phyloP scores from a whole-genome alignment of 1,140 invertebrate genomes.

The Hylaeus anthracinus region DNA sequence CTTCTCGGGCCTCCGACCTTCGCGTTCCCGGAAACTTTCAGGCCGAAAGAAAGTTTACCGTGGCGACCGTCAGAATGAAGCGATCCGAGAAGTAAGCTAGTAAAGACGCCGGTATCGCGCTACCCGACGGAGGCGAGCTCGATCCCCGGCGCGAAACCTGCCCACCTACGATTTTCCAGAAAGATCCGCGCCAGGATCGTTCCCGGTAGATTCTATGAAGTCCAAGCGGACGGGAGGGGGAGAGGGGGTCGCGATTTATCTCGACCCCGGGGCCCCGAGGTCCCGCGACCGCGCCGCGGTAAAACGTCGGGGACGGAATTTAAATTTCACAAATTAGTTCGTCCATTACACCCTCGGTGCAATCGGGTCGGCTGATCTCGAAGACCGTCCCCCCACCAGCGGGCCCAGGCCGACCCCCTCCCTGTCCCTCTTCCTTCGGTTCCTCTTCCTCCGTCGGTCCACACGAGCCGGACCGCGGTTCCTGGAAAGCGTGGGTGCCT shows the following conservation, averaged over 20 bases:
- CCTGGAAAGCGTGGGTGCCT: conserved; percentile 75
- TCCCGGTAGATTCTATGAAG: conserved; percentile 43
- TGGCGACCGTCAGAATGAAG: conserved; percentile 16
- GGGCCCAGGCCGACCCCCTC: neutral
- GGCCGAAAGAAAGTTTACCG: neutral
- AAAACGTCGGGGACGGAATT: conserved; percentile 77
- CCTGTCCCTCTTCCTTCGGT: conserved; percentile 9
- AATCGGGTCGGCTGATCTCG: conserved; percentile 73
- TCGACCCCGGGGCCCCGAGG: conserved; percentile 15
- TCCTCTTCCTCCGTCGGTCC: conserved; percentile 13
- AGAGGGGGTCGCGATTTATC: conserved; percentile 52
- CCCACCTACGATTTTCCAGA: conserved; percentile 73
- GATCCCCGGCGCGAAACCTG: conserved; percentile 22
- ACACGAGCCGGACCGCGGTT: conserved; percentile 59
- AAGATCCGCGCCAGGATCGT: conserved; percentile 58
- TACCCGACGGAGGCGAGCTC: neutral
- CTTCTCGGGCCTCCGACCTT: no score
- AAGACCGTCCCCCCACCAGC: conserved; percentile 34
- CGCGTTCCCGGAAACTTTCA: no score
- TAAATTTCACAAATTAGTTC: conserved; percentile 81
- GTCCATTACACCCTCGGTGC: conserved; percentile 78
- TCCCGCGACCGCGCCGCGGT: conserved; percentile 49
- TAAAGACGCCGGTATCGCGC: neutral
- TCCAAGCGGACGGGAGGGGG: neutral
- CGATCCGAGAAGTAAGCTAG: conserved; percentile 29